Percentiles rank a stretch among this genome's conserved stretches.
Evolutionary conservation across 2,888 invertebrate genomes (phyloP).

Genomic region (Strigamia maritima): DNA sequence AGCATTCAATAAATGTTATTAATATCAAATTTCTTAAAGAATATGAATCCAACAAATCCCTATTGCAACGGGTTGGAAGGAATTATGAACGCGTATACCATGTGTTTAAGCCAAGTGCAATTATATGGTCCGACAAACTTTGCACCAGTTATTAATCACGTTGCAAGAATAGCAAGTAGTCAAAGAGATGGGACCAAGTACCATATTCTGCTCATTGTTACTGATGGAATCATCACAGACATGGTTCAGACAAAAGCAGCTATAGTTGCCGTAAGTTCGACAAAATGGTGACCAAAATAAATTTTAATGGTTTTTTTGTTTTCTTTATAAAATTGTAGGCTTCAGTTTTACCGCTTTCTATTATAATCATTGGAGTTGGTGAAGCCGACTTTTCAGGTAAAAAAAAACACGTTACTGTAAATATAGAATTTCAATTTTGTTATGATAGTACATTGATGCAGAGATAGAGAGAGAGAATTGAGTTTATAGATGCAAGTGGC

Average conservation of each 20-base stretch:
- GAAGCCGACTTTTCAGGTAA: conserved; percentile 59
- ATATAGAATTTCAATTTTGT: too few species aligned
- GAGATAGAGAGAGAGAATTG: too few species aligned
- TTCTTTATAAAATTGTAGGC: conserved; percentile 53
- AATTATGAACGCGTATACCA: conserved; percentile 57
- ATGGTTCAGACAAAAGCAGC: conserved; percentile 57
- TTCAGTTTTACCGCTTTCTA: conserved; percentile 59
- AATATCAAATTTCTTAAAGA: conserved; percentile 51
- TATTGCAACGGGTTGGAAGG: conserved; percentile 56
- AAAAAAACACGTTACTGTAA: neutral
- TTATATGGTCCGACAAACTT: conserved; percentile 62
- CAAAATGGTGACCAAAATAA: neutral
- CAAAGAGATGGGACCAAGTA: conserved; percentile 57
- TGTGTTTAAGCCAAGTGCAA: conserved; percentile 56
- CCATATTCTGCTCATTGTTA: conserved; percentile 61
- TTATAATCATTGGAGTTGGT: conserved; percentile 63
- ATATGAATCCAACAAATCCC: conserved; percentile 58
- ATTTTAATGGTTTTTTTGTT: too few species aligned
- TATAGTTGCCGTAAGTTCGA: conserved; percentile 46
- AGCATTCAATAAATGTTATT: neutral
- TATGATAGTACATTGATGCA: too few species aligned
- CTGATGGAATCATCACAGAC: conserved; percentile 63
- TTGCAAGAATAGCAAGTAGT: conserved; percentile 54
- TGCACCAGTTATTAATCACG: conserved; percentile 59
- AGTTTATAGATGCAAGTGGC: too few species aligned